A percentile compares a stretch with the other conserved stretches of the same genome.
Conservation (phyloP, 92 coral and sea anemone genomes). For the Muricea muricata region DNA sequence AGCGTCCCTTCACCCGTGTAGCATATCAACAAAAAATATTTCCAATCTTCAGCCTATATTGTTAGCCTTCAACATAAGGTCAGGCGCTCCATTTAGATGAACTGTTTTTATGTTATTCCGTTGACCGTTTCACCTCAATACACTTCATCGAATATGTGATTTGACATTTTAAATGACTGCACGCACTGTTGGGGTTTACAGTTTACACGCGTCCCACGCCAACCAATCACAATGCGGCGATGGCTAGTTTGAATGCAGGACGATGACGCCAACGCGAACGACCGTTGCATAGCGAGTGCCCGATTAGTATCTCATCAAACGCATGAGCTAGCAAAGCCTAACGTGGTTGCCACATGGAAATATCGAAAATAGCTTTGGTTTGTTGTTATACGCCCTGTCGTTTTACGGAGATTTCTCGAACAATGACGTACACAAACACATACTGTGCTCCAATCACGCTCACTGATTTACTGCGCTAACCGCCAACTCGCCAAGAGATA, state of each 20-base stretch:
- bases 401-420: not conserved
- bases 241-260: not conserved
- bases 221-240: conserved; percentile 2
- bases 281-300: conserved; percentile 21
- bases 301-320: conserved; percentile 6
- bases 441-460: not conserved
- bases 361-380: not conserved
- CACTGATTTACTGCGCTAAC: not conserved
- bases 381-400: not conserved
- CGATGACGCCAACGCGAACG: conserved; percentile 5
- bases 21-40: not conserved
- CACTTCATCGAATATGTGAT: conserved; percentile 13
- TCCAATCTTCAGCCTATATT: not conserved
- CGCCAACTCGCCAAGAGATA: too few relatives aligned
- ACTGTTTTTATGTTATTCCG: not conserved
- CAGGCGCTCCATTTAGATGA: not conserved
- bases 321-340: conserved; percentile 5
- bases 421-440: not conserved
- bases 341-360: not conserved
- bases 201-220: conserved; percentile 1
- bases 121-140: conserved; percentile 4
- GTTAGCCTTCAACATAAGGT: not conserved
- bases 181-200: conserved; percentile 4
- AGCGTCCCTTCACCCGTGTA: not conserved
- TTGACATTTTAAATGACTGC: conserved; percentile 25